Percentiles rank a stretch among this genome's conserved stretches.
phyloP scores from a whole-genome alignment of 2,797 vertebrate genomes.

The Chanos chanos region DNA sequence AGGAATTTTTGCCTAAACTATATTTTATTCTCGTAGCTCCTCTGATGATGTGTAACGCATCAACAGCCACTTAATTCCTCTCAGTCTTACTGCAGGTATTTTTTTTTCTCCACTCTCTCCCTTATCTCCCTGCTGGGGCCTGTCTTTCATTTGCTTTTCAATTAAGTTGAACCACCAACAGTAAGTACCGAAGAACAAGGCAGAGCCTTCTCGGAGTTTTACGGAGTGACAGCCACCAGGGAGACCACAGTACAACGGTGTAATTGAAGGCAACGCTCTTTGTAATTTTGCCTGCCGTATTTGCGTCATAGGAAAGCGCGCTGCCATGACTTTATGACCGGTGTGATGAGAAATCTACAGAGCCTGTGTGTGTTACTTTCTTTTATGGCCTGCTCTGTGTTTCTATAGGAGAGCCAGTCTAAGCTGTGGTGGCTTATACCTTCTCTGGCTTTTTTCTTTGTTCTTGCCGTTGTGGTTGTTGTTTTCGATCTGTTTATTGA shows the following conservation, averaged over 20 bases:
- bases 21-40: background rate
- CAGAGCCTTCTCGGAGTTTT: background rate
- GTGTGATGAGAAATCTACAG: background rate
- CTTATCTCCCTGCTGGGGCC: slow-evolving; percentile 22
- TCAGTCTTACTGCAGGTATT: slow-evolving; percentile 11
- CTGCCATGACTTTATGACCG: background rate
- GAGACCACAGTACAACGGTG: background rate
- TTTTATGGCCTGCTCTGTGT: too few relatives aligned
- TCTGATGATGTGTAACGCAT: slow-evolving; percentile 12
- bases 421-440: too few relatives aligned
- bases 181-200: background rate
- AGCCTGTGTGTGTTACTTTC: background rate
- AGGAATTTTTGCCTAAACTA: too few relatives aligned
- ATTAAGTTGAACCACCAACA: slow-evolving; percentile 7
- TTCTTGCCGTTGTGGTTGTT: background rate
- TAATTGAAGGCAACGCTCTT: slow-evolving; percentile 33
- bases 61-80: slow-evolving; percentile 14
- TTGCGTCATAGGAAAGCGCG: slow-evolving; percentile 33
- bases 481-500: background rate
- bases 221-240: background rate
- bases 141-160: slow-evolving; percentile 31
- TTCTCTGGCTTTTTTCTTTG: too few relatives aligned
- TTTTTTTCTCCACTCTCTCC: slow-evolving; percentile 16
- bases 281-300: background rate
- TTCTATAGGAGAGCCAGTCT: too few relatives aligned